A percentile compares a stretch with the other conserved stretches of the same genome.
Evolutionary conservation across 2,888 invertebrate genomes (phyloP).

Genomic region (Pomacea canaliculata): DNA sequence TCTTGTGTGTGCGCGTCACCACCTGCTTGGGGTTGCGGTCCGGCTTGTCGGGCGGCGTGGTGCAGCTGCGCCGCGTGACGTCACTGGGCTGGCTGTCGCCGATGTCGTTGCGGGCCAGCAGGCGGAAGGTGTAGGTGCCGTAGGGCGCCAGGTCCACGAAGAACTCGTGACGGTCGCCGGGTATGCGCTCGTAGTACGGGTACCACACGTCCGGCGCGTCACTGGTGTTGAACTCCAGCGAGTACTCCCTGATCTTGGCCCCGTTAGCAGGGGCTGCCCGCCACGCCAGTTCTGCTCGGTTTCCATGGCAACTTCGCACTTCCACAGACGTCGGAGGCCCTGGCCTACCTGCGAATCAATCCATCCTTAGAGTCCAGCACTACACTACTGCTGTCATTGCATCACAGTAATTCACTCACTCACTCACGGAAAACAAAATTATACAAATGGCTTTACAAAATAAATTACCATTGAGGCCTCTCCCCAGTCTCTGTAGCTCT

Average conservation of each 20-base stretch:
- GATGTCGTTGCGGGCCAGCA: conserved; percentile 66
- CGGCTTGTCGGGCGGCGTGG: conserved; percentile 60
- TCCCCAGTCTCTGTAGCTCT: no score
- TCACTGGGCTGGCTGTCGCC: conserved; percentile 65
- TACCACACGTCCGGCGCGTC: conserved; percentile 92
- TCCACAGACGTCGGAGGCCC: conserved; percentile 81
- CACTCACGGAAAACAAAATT: not conserved
- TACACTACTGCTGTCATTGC: no score
- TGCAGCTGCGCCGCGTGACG: conserved; percentile 56
- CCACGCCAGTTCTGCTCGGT: conserved; percentile 75
- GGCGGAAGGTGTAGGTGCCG: conserved; percentile 67
- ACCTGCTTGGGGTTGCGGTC: conserved; percentile 65
- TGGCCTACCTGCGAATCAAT: conserved; percentile 80
- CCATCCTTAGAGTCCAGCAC: no score
- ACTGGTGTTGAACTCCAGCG: conserved; percentile 91
- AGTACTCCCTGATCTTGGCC: conserved; percentile 88
- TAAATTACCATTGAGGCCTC: no score
- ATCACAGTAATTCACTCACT: no score
- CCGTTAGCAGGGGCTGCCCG: conserved; percentile 92
- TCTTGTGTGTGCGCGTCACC: conserved; percentile 62
- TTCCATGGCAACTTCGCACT: conserved; percentile 76
- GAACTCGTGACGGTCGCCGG: conserved; percentile 29
- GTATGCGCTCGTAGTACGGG: conserved; percentile 50
- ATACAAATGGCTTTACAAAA: not conserved
- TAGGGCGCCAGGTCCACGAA: conserved; percentile 56